Evolutionary conservation across 2,797 vertebrate genomes (phyloP), one percentile per base, ranked within the genome.

Genomic region (Muscicapa comitata): DNA sequence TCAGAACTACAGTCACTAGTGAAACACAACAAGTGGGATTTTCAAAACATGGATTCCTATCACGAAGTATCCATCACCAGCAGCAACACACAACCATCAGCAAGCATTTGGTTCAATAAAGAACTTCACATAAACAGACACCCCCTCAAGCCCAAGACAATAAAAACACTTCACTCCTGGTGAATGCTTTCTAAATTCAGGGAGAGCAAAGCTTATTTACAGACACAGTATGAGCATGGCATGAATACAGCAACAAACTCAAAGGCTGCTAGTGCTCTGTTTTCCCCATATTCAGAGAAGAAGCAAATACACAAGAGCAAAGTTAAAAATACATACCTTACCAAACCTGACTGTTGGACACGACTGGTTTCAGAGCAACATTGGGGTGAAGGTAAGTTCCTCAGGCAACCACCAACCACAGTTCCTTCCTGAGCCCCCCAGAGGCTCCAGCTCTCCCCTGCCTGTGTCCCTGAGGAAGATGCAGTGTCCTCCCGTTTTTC

Each of bases 281-380:
- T 79, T 82, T 67, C 26, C 23, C 33, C 24, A 9, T 13, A 67
- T 14, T 53, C 11, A 71, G 13, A 83, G 85, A 72, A 85, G 24
- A 79, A 79, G 48, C 5, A 80, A 74, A 76, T 82, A 90, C 28
- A 33, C 6, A 88, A 89, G 40, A 67, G 25, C 6, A 67, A 29
- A 47, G 31, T 26, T 2, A 54, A 35, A 86, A 50, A 31, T 5
- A 82, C 96, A 25, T 97, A 98, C 98, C 98, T 98, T 97, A 92
- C 86, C 88, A 95, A 86, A 92, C 59, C 75, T 89, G 73, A 96
- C 76, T 61, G 92, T 29, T 82, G 86, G 82, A 93, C 68, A 90
- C 78, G 50, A 90, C 79, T 88, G 0, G 37, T 93, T 96, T 98
- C 96, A 98, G 92, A 96, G 91, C 94, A 93, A 96, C 98, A 98